phyloP scores from a whole-genome alignment of 2,113 vertebrate genomes.

The Bufo bufo region DNA sequence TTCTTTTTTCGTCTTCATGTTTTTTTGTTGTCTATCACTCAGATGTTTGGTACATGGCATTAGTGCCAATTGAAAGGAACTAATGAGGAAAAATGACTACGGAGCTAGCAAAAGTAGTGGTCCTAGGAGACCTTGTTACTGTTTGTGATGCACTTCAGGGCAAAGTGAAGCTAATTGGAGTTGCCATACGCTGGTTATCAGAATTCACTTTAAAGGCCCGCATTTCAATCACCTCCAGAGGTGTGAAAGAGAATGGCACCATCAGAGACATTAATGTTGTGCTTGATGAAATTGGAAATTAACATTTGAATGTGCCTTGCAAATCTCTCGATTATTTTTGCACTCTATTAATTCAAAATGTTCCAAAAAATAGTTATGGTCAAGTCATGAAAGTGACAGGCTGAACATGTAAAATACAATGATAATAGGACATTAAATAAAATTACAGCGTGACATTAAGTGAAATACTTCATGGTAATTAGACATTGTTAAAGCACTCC shows the following conservation, averaged over 20 bases:
- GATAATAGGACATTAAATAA: background rate
- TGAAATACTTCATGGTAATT: background rate
- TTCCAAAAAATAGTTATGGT: background rate
- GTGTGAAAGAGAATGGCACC: slow-evolving; percentile 64
- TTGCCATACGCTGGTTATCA: slow-evolving; percentile 72
- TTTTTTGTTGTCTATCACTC: slow-evolving; percentile 67
- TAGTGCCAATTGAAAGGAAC: slow-evolving; percentile 77
- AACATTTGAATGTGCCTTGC: slow-evolving; percentile 59
- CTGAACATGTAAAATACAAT: slow-evolving; percentile 21
- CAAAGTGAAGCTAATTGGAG: slow-evolving; percentile 81
- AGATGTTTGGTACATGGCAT: slow-evolving; percentile 72
- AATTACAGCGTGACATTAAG: background rate
- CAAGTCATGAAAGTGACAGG: slow-evolving; percentile 25
- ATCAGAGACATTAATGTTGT: slow-evolving; percentile 67
- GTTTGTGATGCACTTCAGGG: slow-evolving; percentile 74
- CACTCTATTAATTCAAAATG: slow-evolving; percentile 57
- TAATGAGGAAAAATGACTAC: slow-evolving; percentile 81
- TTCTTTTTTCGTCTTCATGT: slow-evolving; percentile 58
- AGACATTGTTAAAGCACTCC: background rate
- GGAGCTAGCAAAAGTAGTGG: slow-evolving; percentile 69
- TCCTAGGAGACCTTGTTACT: slow-evolving; percentile 89
- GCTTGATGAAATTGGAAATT: slow-evolving; percentile 64
- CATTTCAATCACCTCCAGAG: slow-evolving; percentile 67
- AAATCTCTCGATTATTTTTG: slow-evolving; percentile 54
- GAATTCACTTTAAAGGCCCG: slow-evolving; percentile 66